These are phyloP conservation scores for Ciconia stormi DNA, from an alignment of 2,113 vertebrate genomes.

Conservation along the genomic window DNA sequence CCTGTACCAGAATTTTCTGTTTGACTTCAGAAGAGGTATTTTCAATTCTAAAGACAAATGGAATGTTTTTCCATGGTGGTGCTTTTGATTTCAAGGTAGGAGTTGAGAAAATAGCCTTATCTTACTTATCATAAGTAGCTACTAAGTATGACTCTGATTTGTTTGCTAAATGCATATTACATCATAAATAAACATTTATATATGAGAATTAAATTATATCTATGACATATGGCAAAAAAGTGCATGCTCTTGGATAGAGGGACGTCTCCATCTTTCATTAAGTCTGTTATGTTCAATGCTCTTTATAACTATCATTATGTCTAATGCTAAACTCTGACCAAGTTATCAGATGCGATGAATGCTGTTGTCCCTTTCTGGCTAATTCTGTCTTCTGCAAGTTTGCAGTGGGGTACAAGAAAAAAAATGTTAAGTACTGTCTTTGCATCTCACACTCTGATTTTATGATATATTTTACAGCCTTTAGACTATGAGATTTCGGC, in stretches of 20 bases:
- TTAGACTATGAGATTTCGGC: constrained; percentile 89
- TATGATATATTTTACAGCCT: constrained; percentile 73
- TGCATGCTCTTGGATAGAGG: background rate
- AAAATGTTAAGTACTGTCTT: background rate
- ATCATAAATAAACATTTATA: background rate
- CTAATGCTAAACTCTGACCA: background rate
- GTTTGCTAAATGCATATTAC: background rate
- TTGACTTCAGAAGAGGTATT: background rate
- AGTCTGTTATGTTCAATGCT: background rate
- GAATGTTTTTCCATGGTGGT: background rate
- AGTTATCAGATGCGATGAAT: background rate
- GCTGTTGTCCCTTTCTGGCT: background rate
- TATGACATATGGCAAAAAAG: background rate
- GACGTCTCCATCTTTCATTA: background rate
- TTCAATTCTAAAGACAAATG: background rate
- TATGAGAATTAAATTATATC: background rate
- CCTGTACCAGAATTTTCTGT: background rate
- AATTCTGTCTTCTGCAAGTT: background rate
- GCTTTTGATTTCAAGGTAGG: background rate
- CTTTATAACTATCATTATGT: background rate
- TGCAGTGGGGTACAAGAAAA: background rate
- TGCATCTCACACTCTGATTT: background rate
- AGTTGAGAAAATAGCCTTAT: background rate
- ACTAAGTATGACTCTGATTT: background rate
- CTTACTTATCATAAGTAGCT: background rate